Evolutionary conservation across 2,113 vertebrate genomes (phyloP).

Genomic region (Pygathrix nemaeus): DNA sequence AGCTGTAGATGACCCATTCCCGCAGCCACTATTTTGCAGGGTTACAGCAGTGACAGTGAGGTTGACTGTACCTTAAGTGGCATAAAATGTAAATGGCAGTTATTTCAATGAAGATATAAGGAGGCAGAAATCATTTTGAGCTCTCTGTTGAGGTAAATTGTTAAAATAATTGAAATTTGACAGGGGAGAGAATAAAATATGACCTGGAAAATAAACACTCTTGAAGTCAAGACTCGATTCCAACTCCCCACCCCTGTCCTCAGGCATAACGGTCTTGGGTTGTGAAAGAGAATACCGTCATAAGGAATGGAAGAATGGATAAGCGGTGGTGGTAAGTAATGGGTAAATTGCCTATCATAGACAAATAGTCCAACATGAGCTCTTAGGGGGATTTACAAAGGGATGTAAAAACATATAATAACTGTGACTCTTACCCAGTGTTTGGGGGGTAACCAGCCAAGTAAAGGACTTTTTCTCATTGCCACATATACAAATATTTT

Average conservation of each 20-base stretch:
- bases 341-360: neutral
- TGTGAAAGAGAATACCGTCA: neutral
- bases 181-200: neutral
- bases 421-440: slow-evolving; percentile 59
- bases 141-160: neutral
- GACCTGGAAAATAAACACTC: neutral
- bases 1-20: neutral
- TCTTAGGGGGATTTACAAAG: neutral
- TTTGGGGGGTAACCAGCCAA: slow-evolving; percentile 73
- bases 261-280: neutral
- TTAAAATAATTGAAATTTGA: neutral
- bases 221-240: neutral
- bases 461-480: slow-evolving; percentile 68
- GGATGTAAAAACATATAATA: neutral
- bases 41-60: slow-evolving; percentile 79
- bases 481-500: slow-evolving; percentile 68
- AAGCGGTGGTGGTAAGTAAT: too few relatives aligned
- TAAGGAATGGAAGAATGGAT: neutral
- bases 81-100: neutral
- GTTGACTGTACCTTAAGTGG: slow-evolving; percentile 71
- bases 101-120: neutral
- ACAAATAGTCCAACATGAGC: neutral
- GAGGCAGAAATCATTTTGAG: neutral
- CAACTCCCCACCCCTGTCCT: neutral
- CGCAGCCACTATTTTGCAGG: slow-evolving; percentile 29